Base-by-base conservation (phyloP, 2,797 vertebrate species). In the Lagorchestes hirsutus region DNA sequence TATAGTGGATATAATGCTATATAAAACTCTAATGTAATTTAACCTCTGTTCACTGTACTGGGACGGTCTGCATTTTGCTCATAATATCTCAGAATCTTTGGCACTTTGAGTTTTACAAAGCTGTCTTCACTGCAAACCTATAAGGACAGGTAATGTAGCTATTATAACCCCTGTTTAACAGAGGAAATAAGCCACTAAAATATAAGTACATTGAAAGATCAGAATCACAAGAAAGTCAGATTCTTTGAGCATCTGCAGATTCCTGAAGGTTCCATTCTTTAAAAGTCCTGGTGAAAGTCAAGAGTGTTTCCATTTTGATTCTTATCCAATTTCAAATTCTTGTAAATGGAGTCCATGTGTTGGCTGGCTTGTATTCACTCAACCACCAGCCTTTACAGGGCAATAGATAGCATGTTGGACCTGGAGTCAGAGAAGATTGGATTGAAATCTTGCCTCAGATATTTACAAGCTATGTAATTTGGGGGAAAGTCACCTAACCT, bases 301-400 rank as follows among this genome's bases (percentile, higher is more conserved):
- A 55, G 94, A 62, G 90, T 54, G 67, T 29, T 46, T 90, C 82
- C 91, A 55, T 91, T 54, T 91, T 95, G 90, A 59, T 93, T 93
- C 14, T 92, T 74, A 55, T 50, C 92, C 92, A 96, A 96, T 34
- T 55, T 6, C 29, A 91, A 31, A 14, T 40, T 62, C 67, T 74
- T 74, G 0, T 74, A 40, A 40, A n/a, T 40, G 5, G 34, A n/a
- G 1, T 74, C 34, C 34, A n/a, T 67, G 34, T 67, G 13, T 1
- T 8, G n/a, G 29, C 14, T 74, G n/a, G 5, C 67, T 4, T 67
- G 4, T 67, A 16, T n/a, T 14, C 4, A 74, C 16, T 74, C 67
- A 56, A 74, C 67, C 5, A 74, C n/a, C 14, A 40, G n/a, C 62
- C 62, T n/a, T n/a, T 34, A n/a, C 34, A 34, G 59, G 31, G 59